These are phyloP conservation scores for Schlechtendalia chinensis DNA, from an alignment of 1,140 invertebrate genomes.

Conservation along the genomic window DNA sequence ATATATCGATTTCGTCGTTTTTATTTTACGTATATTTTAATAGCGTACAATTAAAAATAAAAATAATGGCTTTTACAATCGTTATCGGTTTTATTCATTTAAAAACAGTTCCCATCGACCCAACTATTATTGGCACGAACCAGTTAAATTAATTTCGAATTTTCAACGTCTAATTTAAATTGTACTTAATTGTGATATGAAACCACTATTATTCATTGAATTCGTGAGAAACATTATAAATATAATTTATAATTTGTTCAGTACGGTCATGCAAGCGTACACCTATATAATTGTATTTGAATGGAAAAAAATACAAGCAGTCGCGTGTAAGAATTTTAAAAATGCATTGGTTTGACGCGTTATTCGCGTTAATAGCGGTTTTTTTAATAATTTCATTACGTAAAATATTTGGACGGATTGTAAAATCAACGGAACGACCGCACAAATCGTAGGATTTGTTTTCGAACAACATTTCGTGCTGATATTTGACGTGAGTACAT, in stretches of 20 bases:
- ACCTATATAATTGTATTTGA: not conserved
- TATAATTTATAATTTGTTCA: not conserved
- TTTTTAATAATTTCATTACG: not conserved
- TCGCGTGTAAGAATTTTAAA: not conserved
- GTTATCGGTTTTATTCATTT: not conserved
- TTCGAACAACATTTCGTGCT: not conserved
- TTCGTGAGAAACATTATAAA: not conserved
- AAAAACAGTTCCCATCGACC: not conserved
- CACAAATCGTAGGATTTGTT: not conserved
- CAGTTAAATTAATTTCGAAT: not conserved
- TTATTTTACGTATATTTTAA: too few species aligned
- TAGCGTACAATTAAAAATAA: too few species aligned
- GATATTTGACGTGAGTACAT: not conserved
- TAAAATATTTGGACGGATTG: constrained; percentile 3
- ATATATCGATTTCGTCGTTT: too few species aligned
- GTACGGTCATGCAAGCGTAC: too few species aligned
- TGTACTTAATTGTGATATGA: too few species aligned
- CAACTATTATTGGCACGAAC: not conserved
- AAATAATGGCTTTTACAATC: not conserved
- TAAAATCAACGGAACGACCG: not conserved
- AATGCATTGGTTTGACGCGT: constrained; percentile 20
- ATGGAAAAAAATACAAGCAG: not conserved
- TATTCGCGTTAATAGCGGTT: not conserved
- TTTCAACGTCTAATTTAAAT: too few species aligned
- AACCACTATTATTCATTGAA: not conserved